Base-by-base conservation (phyloP, 2,888 invertebrate genomes). In the Timema cristinae region DNA sequence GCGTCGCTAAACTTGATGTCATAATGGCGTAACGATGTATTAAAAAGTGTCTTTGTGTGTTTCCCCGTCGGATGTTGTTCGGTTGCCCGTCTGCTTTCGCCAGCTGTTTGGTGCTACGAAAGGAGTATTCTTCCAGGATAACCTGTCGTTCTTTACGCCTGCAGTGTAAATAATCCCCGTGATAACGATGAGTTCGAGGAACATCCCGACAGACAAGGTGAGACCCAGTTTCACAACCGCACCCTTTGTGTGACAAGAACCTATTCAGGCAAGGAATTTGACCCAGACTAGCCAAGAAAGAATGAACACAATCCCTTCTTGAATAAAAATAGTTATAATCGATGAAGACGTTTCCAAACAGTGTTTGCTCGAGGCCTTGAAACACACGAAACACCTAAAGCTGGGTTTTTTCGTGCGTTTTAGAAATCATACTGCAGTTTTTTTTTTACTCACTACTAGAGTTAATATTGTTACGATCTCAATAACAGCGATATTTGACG, bases 131-230 rank as follows among this genome's bases (percentile, higher is more conserved):
- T 73, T 73, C 73, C 73, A 74, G 75, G 75, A 73, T 74, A 72
- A 73, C 69, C 73, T 71, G 71, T 71, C 70, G 66, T 73, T 73
- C 72, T 66, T 63, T 72, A 70, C 73, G 72, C 69, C 72, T 73
- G 70, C 66, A 66, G 70, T 73, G 70, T 67, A 73, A 72, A 67
- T 72, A 61, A n/a, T 50, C 47, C 69, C 48, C 49, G 61, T 66
- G 52, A 66, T 70, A 71, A 70, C 61, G 52, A 91, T 91, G 90
- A 90, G 90, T 85, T 88, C 88, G 82, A 90, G 91, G 86, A 90
- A 90, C 85, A 89, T 91, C 85, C 91, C 92, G 83, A 90, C 91
- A 84, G 91, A 92, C 87, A 92, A 92, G 91, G 92, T 91, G 84
- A 84, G 86, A 61, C 47, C 51, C 48, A 63, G 63, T 63, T 63